These are phyloP conservation scores for Agriopis marginaria DNA, from an alignment of 2,888 invertebrate genomes.

Conservation along the genomic window DNA sequence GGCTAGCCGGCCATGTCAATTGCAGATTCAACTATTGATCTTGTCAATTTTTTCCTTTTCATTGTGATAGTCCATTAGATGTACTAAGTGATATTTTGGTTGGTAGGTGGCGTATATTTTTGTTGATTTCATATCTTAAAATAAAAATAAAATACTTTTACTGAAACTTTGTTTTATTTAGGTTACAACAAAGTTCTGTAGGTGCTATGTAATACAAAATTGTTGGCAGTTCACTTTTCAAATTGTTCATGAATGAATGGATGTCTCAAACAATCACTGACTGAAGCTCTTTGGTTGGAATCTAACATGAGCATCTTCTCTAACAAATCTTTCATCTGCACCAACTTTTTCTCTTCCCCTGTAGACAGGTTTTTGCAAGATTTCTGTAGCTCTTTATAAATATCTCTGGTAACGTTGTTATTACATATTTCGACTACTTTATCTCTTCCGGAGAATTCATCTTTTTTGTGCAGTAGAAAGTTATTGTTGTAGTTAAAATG, in stretches of 20 bases:
- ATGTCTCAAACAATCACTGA: slow-evolving; percentile 96
- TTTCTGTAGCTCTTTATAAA: slow-evolving; percentile 94
- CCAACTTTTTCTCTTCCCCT: slow-evolving; percentile 94
- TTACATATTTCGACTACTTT: slow-evolving; percentile 96
- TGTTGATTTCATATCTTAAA: slow-evolving; percentile 75
- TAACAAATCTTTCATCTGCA: slow-evolving; percentile 95
- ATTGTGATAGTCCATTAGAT: slow-evolving; percentile 77
- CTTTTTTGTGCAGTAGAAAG: slow-evolving; percentile 98
- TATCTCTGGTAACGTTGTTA: slow-evolving; percentile 92
- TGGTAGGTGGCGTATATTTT: slow-evolving; percentile 77
- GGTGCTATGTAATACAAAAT: neutral
- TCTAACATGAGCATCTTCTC: slow-evolving; percentile 97
- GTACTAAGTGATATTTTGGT: slow-evolving; percentile 78
- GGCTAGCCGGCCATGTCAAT: slow-evolving; percentile 35
- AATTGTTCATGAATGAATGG: slow-evolving; percentile 90
- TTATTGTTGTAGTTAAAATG: slow-evolving; percentile 99
- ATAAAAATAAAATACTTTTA: slow-evolving; percentile 72
- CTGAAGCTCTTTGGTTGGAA: slow-evolving; percentile 94
- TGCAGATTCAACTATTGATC: slow-evolving; percentile 41
- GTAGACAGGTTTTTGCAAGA: slow-evolving; percentile 92
- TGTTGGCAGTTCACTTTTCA: slow-evolving; percentile 51
- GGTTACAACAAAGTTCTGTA: slow-evolving; percentile 23
- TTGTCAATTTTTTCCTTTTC: slow-evolving; percentile 71
- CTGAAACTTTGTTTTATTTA: slow-evolving; percentile 64
- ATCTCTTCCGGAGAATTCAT: slow-evolving; percentile 98